Base-by-base conservation (phyloP, 2,113 vertebrate species). In the Sclerurus mexicanus region DNA sequence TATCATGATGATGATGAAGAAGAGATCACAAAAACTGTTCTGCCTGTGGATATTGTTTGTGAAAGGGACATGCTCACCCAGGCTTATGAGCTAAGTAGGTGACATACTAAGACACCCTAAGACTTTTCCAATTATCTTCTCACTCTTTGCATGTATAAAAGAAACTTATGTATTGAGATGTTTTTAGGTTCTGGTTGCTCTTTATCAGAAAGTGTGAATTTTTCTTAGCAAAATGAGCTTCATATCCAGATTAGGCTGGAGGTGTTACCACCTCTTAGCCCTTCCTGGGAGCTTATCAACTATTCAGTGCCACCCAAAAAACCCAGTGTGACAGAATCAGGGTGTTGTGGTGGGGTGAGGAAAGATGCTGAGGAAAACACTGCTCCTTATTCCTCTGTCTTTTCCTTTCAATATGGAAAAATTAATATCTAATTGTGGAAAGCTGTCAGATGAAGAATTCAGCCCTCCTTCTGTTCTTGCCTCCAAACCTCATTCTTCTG, bases 21-120 rank as follows among this genome's bases (percentile, higher is more conserved):
- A 16, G 98, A 99, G 5, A 98, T 98, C 52, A 98, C 97, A 63
- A 98, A 97, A 92, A 87, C 25, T 8, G 76, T 97, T 27, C 97
- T 97, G 20, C 95, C 97, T 0, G 97, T 98, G 85, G 98, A 99
- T 49, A 97, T 98, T 14, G 97, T 99, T 87, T 98, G 98, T 20
- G 99, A 99, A 97, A 98, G 96, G 25, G 99, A 99, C 71, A 93
- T 99, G 88, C 97, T 99, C 62, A 98, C 98, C 0, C 99, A 99
- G 96, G 99, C 99, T 50, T 99, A 99, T n/a, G 97, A 99, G 42
- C 97, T 99, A 66, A 98, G 99, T 99, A 97, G 50, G 98, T 98
- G 67, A 56, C 25, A 4, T 23, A 23, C 6, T 33, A 46, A 23
- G 25, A 64, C 20, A 35, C 31, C 20, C 49, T 68, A n/a, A 79